Evolutionary conservation across 1,140 invertebrate genomes (phyloP), one percentile per base, ranked within the genome.

Genomic region (Scaptomyza montana): DNA sequence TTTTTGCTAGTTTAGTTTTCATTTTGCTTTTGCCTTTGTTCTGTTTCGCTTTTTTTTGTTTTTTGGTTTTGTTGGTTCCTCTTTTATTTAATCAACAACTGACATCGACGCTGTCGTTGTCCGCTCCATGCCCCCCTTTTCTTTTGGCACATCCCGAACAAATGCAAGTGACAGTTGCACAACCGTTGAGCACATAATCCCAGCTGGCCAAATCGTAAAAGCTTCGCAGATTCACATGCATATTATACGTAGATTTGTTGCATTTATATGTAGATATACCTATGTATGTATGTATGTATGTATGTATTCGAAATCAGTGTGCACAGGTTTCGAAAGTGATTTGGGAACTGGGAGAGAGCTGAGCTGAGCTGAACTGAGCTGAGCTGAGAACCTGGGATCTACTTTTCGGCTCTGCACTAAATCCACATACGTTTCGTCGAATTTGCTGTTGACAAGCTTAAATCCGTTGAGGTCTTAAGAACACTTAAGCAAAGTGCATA

Each of bases 51-150:
- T 41, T 25, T 9, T 33, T 46, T 63, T 46, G n/a, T n/a, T 61
- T 21, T 41, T 13, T 60, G 46, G 56, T 39, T 63, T 39, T 68
- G 41, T 51, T 47, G 51, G 47, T 49, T 60, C 53, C 55, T 65
- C 82, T 86, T 81, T 86, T 86, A 86, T 86, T 86, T 86, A 86
- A 86, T 86, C 82, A 86, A 81, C 82, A 87, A 76, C 78, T 86
- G 81, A 78, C 80, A 85, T 74, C 65, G 67, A 49, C 49, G 25
- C 49, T 43, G 73, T 71, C 71, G 65, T 33, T 81, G 78, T 75
- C 53, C 74, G 66, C 68, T 74, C 74, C 19, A 21, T 13, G 10
- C 10, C 19, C 13, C 2, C 25, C n/a, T 16, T 16, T 16, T 16
- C 16, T 16, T 16, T 16, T 16, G 16, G 16, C 16, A 16, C 16